Evolutionary conservation across 2,888 invertebrate genomes (phyloP).

Genomic region (Mycalesis mineus): DNA sequence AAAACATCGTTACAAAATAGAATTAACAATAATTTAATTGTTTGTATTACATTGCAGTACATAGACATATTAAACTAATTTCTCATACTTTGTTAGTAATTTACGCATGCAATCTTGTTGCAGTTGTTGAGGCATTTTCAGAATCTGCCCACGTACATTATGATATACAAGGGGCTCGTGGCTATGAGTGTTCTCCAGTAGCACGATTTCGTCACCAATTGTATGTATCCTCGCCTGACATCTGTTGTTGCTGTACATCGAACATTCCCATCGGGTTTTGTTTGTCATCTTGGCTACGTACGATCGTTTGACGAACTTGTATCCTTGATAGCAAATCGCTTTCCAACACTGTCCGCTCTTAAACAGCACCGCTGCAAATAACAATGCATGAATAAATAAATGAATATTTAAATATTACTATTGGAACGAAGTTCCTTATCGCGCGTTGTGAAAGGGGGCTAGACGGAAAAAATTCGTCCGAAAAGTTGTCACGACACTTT

Average conservation of each 20-base stretch:
- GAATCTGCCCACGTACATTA: conserved; percentile 20
- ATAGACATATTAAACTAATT: no score
- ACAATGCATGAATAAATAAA: neutral
- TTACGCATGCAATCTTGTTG: neutral
- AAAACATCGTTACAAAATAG: no score
- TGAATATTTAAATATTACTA: no score
- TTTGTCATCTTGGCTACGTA: conserved; percentile 25
- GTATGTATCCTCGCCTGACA: conserved; percentile 33
- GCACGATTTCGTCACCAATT: conserved; percentile 24
- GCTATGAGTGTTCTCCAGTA: conserved; percentile 23
- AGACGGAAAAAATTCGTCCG: no score
- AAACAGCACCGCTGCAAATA: conserved; percentile 21
- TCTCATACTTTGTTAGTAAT: no score
- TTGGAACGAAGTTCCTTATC: no score
- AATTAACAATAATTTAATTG: no score
- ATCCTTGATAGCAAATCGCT: conserved; percentile 33
- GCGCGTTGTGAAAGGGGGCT: no score
- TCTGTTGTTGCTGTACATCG: conserved; percentile 28
- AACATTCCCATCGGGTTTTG: conserved; percentile 37
- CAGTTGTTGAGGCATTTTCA: conserved; percentile 2
- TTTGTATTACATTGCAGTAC: no score
- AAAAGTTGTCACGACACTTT: no score
- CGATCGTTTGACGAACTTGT: conserved; percentile 32
- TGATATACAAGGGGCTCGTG: conserved; percentile 15
- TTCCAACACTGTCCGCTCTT: conserved; percentile 26